A percentile compares a stretch with the other conserved stretches of the same genome.
These are phyloP conservation scores for Suricata suricatta DNA, from an alignment of 2,113 vertebrate genomes.

Conservation along the genomic window DNA sequence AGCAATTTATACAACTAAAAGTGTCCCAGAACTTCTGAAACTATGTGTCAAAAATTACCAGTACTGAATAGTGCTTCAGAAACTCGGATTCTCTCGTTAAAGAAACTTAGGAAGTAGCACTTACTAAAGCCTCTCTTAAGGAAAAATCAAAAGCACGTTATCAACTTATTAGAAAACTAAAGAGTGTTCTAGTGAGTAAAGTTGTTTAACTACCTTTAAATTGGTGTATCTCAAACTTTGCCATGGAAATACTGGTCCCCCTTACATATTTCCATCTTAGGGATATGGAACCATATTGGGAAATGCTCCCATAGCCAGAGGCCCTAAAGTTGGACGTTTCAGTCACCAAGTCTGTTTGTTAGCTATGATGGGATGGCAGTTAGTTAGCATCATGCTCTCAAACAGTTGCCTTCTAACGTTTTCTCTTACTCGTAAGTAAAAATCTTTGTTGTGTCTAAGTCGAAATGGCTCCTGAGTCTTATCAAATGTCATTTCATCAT, in stretches of 20 bases:
- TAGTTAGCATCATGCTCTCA: background rate
- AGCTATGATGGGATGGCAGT: background rate
- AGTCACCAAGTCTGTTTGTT: background rate
- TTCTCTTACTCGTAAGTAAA: background rate
- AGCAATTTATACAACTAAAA: background rate
- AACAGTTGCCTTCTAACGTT: background rate
- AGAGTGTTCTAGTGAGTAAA: background rate
- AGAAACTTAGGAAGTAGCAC: background rate
- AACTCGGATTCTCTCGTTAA: background rate
- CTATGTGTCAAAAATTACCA: background rate
- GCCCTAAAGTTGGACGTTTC: background rate
- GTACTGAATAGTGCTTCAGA: background rate
- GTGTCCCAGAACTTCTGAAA: conserved; percentile 14
- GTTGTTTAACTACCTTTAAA: background rate
- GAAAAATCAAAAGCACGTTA: background rate
- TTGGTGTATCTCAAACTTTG: background rate
- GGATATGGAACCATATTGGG: background rate
- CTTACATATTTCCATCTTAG: background rate
- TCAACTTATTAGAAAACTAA: background rate
- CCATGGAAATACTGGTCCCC: background rate
- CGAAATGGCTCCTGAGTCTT: background rate
- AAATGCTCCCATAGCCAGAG: background rate
- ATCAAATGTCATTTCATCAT: background rate
- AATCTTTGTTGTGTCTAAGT: background rate
- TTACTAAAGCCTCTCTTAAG: background rate